Evolutionary conservation across 2,113 vertebrate species (phyloP).

Genomic region (Benitochromis conjunctus): DNA sequence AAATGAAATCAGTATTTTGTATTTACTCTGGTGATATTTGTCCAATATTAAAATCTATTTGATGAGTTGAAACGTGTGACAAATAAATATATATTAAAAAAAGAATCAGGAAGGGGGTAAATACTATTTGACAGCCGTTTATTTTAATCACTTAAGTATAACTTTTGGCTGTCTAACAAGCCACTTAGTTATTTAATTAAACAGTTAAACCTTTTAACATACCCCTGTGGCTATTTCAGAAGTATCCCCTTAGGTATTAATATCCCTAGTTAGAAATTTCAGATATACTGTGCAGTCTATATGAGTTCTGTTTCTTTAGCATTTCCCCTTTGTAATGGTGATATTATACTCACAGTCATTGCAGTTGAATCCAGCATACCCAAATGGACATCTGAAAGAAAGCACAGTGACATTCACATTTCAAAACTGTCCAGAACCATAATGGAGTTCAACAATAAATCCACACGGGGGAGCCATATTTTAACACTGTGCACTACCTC

Average conservation of each 20-base stretch:
- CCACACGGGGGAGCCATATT: constrained; percentile 35
- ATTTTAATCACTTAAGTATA: not conserved
- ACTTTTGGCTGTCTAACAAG: not conserved
- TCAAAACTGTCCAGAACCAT: not conserved
- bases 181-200: not conserved
- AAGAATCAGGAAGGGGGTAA: not conserved
- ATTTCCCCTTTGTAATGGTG: not conserved
- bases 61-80: not conserved
- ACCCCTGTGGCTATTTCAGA: not conserved
- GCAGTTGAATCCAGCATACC: constrained; percentile 75
- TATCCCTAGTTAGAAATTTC: not conserved
- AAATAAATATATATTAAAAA: not conserved
- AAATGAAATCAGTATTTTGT: accelerated
- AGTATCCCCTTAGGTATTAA: not conserved
- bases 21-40: not conserved
- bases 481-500: not conserved
- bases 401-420: not conserved
- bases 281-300: not conserved
- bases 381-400: constrained; percentile 69
- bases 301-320: not conserved
- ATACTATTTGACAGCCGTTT: not conserved
- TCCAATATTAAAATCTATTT: not conserved
- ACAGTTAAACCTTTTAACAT: not conserved
- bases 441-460: not conserved
- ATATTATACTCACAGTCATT: constrained; percentile 68